Conservation (phyloP, 30 jellyfish, hydroid and myxozoan species). For the Nemopilema nomurai region DNA sequence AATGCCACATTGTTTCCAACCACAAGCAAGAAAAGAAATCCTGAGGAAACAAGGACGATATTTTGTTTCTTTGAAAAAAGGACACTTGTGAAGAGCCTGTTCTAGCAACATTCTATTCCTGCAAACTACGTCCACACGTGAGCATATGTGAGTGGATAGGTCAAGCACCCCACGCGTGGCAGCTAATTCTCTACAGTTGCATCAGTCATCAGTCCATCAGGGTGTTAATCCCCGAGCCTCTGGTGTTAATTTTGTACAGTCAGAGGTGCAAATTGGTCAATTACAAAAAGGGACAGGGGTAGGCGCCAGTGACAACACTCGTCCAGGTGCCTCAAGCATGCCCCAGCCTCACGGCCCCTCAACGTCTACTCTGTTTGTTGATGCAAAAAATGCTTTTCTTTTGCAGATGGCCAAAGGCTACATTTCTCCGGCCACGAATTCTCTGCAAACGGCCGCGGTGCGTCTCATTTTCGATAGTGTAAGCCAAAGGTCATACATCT, state of each 20-base stretch:
- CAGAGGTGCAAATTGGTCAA: slow-evolving; percentile 1
- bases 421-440: background rate
- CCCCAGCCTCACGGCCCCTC: slow-evolving; percentile 16
- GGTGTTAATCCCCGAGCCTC: slow-evolving; percentile 6
- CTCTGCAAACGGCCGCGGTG: slow-evolving; percentile 19
- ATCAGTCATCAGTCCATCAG: slow-evolving; percentile 18
- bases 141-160: slow-evolving; percentile 34
- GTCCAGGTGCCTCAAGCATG: background rate
- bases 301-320: background rate
- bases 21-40: slow-evolving; percentile 24
- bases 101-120: background rate
- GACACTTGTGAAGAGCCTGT: slow-evolving; percentile 29
- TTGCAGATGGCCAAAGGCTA: slow-evolving; percentile 34
- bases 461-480: slow-evolving; percentile 17
- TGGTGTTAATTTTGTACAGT: slow-evolving; percentile 13
- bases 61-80: slow-evolving; percentile 37
- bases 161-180: slow-evolving; percentile 10
- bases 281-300: background rate
- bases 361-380: slow-evolving; percentile 2
- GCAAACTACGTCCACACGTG: slow-evolving; percentile 21
- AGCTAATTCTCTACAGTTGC: slow-evolving; percentile 49
- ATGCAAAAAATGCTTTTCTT: slow-evolving; percentile 16
- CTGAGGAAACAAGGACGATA: slow-evolving; percentile 49
- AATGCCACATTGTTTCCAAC: slow-evolving; percentile 18
- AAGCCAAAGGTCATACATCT: slow-evolving; percentile 34